phyloP scores from a whole-genome alignment of 1,140 invertebrate genomes.

The Epicauta chinensis region DNA sequence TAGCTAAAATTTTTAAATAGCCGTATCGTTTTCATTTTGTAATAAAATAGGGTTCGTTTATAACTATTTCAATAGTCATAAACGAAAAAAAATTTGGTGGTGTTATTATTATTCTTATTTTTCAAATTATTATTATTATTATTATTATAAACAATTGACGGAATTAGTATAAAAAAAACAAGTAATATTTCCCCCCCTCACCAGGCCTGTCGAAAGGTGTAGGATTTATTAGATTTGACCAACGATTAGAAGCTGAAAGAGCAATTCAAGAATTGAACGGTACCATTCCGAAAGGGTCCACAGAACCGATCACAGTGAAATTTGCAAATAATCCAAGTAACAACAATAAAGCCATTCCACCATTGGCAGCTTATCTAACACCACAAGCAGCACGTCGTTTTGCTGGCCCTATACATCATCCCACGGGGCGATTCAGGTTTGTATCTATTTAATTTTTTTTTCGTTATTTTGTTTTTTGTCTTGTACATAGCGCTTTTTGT shows the following conservation, averaged over 20 bases:
- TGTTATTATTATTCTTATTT: too few species aligned
- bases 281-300: constrained; percentile 90
- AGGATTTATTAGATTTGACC: constrained; percentile 98
- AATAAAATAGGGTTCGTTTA: too few species aligned
- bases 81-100: too few species aligned
- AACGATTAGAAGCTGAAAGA: constrained; percentile 92
- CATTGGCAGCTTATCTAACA: constrained; percentile 86
- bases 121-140: too few species aligned
- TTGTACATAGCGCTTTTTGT: too few species aligned
- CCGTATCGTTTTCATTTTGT: too few species aligned
- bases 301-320: constrained; percentile 97
- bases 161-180: too few species aligned
- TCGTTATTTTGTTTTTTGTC: too few species aligned
- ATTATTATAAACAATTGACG: too few species aligned
- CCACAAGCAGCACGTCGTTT: constrained; percentile 74
- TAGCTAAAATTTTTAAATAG: too few species aligned
- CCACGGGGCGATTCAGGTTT: constrained; percentile 87
- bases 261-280: constrained; percentile 98
- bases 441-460: background rate
- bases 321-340: constrained; percentile 99
- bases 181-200: too few species aligned
- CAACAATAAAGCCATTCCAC: constrained; percentile 84
- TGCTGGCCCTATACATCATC: constrained; percentile 89
- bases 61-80: too few species aligned
- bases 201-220: constrained; percentile 96